Conservation (phyloP, 2,113 vertebrate species). For the Thalassarche chlororhynchos region DNA sequence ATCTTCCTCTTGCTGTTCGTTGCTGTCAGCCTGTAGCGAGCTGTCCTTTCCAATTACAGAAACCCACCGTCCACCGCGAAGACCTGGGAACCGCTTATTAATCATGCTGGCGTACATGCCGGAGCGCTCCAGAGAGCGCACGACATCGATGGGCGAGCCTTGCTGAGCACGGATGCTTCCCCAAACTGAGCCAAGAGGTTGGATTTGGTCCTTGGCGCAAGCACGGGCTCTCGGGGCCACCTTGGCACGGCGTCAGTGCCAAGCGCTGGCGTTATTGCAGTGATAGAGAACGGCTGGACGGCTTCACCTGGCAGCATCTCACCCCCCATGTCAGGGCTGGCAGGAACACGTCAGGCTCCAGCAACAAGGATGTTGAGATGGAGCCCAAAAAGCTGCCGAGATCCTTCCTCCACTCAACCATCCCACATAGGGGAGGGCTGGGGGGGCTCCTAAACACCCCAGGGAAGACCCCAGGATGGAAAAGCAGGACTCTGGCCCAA, state of each 20-base stretch:
- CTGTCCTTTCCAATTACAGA: neutral
- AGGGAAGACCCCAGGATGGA: neutral
- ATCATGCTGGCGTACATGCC: too few relatives aligned
- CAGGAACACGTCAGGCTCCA: neutral
- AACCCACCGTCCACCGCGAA: accelerated
- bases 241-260: accelerated
- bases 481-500: neutral
- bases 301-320: neutral
- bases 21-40: neutral
- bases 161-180: neutral
- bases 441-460: too few relatives aligned
- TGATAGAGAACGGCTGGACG: neutral
- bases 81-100: neutral
- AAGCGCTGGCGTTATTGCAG: neutral
- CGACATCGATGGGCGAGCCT: neutral
- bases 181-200: neutral
- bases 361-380: neutral
- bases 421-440: too few relatives aligned
- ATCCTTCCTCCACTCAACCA: neutral
- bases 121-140: neutral
- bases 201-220: neutral
- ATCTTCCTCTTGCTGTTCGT: neutral
- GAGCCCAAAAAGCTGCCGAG: neutral
- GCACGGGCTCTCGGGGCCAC: too few relatives aligned
- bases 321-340: neutral